Base-by-base conservation (phyloP, 2,888 invertebrate genomes). In the Altica lythri region DNA sequence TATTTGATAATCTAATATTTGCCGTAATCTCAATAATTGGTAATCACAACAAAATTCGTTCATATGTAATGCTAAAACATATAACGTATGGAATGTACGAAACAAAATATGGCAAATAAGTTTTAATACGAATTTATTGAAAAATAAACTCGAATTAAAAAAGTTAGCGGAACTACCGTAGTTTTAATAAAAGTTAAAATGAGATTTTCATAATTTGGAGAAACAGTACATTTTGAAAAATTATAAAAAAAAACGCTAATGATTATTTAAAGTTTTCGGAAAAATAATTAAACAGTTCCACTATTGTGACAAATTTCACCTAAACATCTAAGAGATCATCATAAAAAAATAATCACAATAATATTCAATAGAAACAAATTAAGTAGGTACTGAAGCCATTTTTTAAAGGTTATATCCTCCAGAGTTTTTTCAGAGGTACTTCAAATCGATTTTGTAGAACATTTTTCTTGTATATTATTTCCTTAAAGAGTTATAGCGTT, bases 1-100 rank as follows among this genome's bases (percentile, higher is more conserved):
- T 35, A 46, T 35, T 46, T 25, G 14, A 35, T 46, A 46, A 22
- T 46, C 34, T 19, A 12, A 22, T 3, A 10, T 40, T 38, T 27
- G 47, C 34, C 45, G 50, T 53, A 57, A 55, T 55, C 57, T 59
- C 53, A 57, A 30, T 16, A 42, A 40, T 35, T 55, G 59, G 59
- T 57, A 61, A 61, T 57, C 50, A 55, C 27, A 19, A 43, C 10
- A 47, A 48, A 50, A 38, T 46, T 52, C 45, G 22, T 42, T 50
- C 37, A 40, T 49, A 54, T 46, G 43, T 51, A 51, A 40, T 35
- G n/a, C n/a, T n/a, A 42, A 43, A 53, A 43, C 35, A 40, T 50
- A 38, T 44, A 46, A 48, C 45, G 49, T 52, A 52, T 54, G 59
- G 56, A 57, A 54, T 57, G 57, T 60, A 30, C 9, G 19, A 10